Base-by-base conservation (phyloP, 2,888 invertebrate genomes). In the Ganaspis brasiliensis region DNA sequence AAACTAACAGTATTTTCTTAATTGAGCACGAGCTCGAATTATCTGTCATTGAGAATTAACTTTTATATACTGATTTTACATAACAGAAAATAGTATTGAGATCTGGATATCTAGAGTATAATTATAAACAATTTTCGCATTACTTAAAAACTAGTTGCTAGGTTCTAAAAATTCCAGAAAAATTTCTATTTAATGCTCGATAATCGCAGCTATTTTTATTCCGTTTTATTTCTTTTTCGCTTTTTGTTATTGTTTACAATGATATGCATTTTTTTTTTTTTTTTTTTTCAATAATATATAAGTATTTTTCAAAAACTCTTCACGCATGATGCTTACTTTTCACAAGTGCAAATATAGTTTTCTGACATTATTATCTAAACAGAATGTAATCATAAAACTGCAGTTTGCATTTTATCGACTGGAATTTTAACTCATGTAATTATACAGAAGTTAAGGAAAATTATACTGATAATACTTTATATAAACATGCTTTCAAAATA, bases 351-450 rank as follows among this genome's bases (percentile, higher is more conserved):
- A 52, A 21, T 52, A 52, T 19, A n/a, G n/a, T 19, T 52, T 52
- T 16, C 52, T 52, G 52, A 16, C 52, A 52, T 52, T 52, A 52
- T 52, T 52, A 6, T 52, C 52, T 52, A 52, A 19, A 52, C 16
- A 52, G 52, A 52, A 52, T 52, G 19, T 52, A 52, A 40, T 40
- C n/a, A 52, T n/a, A 19, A 16, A 4, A 2, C 19, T 52, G 9
- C n/a, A 31, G 6, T 52, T 52, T 19, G 52, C 52, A 52, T 49
- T 49, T 49, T 49, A 14, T 16, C 49, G 16, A 49, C 19, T 52
- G 52, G 52, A 52, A 19, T 52, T 52, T n/a, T 16, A 49, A 16
- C 19, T 19, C 19, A 52, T 19, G 19, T 52, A 52, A 52, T 52
- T 52, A 52, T 52, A 52, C 52, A 52, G 6, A 52, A 19, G 6